Base-by-base conservation (phyloP, 2,888 invertebrate species). In the Drosophila anomalipes region DNA sequence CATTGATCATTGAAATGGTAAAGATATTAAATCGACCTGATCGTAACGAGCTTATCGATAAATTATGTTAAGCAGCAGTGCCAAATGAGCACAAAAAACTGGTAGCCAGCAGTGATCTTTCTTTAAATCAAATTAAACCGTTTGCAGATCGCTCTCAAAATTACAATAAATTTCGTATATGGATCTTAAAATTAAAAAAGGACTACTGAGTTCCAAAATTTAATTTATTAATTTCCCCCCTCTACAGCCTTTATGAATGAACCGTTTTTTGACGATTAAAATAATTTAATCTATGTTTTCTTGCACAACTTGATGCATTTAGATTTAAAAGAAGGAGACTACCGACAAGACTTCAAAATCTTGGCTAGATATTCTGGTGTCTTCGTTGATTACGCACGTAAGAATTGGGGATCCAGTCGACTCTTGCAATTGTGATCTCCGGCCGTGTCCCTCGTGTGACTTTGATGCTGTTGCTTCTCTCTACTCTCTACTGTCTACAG, bases 391-490 rank as follows among this genome's bases (percentile, higher is more conserved):
- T 93, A 91, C 51, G 93, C 75, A 12, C 93, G 89, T 4, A 91
- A 90, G n/a, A 93, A 91, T 39, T 83, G 91, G 6, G 93, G 92
- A 82, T 93, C 93, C 33, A 93, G 93, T 49, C 94, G 94, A 19
- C 7, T 95, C 95, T 66, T 93, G 65, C 94, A 94, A 19, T 93
- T 93, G 51, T 93, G 62, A 28, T 79, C 70, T 14, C 71, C 65
- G 26, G 95, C 95, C 70, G 88, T 91, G 2, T 88, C 1, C 16
- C 22, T 47, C 26, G 16, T 47, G 7, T 16, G 22, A 47, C 7
- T 26, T 26, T 47, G 47, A 47, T 47, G 26, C 7, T 26, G 16
- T 47, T 9, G 47, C 26, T 26, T 26, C 3, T 47, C 3, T 47
- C 14, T 14, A 7, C 14, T 22, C 44, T 26, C 47, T 9, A 26